These are phyloP conservation scores for Sebastolobus altivelis DNA, from an alignment of 2,797 vertebrate genomes.

Conservation along the genomic window DNA sequence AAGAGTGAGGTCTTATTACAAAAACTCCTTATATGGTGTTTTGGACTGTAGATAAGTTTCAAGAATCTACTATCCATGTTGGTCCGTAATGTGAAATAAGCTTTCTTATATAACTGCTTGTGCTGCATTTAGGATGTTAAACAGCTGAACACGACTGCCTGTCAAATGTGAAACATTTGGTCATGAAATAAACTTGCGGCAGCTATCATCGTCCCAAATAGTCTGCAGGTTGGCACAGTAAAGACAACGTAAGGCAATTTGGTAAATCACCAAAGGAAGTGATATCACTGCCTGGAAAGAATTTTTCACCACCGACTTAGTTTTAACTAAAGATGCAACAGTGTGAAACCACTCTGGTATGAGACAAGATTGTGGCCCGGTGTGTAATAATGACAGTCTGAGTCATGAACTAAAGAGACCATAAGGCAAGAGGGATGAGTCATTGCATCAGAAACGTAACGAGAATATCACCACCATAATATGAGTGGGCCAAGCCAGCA, in stretches of 20 bases:
- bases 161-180: constrained; percentile 19
- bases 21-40: background rate
- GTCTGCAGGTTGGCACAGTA: background rate
- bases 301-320: constrained; percentile 6
- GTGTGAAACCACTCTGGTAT: constrained; percentile 35
- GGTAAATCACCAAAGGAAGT: constrained; percentile 27
- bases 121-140: constrained; percentile 50
- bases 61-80: background rate
- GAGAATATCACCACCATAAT: background rate
- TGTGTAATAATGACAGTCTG: constrained; percentile 22
- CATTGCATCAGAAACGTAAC: constrained; percentile 36
- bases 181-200: constrained; percentile 41
- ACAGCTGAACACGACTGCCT: constrained; percentile 33
- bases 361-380: constrained; percentile 13
- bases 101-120: constrained; percentile 20
- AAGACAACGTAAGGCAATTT: background rate
- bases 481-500: background rate
- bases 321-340: constrained; percentile 21
- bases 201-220: constrained; percentile 2
- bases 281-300: constrained; percentile 13
- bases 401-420: constrained; percentile 47
- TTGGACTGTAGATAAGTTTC: background rate
- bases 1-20: background rate
- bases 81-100: constrained; percentile 1
- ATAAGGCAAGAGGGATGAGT: constrained; percentile 23